Evolutionary conservation across 2,888 invertebrate species (phyloP), one percentile per base, ranked within the genome.

Genomic region (Acronicta leporina): DNA sequence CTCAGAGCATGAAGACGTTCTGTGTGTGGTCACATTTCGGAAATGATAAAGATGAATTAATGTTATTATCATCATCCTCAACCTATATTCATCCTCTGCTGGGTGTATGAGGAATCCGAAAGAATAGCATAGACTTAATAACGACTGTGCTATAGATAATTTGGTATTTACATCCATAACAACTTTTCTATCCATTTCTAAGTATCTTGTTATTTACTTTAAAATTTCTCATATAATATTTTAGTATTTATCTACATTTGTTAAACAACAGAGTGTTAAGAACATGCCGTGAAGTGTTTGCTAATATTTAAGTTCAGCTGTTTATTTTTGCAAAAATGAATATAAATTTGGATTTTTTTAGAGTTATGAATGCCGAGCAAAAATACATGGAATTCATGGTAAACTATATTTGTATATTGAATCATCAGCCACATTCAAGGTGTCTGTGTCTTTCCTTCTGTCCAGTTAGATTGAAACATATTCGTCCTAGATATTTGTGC

Each of bases 281-380:
- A 44, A 56, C 47, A 71, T 51, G 11, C 9, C 38, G 41, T 20
- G 7, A 44, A 52, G 38, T 49, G 51, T 58, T 67, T 67, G 38
- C 25, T 51, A 41, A 30, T 41, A 38, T 38, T 38, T 38, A 38
- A 38, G 40, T 16, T 25, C 43, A 44, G 20, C 40, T 51, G 51
- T 48, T 65, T 46, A 46, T n/a, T n/a, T n/a, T n/a, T n/a, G n/a
- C n/a, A n/a, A n/a, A n/a, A n/a, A n/a, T n/a, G n/a, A n/a, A n/a
- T n/a, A n/a, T n/a, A n/a, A n/a, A n/a, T 20, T 20, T 3, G 46
- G 57, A 50, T 13, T 70, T 55, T 65, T n/a, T 9, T 10, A 30
- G 9, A 33, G 7, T 30, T 9, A 30, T 2, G 8, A 8, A 30
- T 11, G 7, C 33, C 1, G 10, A 10, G 10, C 9, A 33, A 33